Base-by-base conservation (phyloP, 2,888 invertebrate species). In the Acanthococcus lagerstroemiae region DNA sequence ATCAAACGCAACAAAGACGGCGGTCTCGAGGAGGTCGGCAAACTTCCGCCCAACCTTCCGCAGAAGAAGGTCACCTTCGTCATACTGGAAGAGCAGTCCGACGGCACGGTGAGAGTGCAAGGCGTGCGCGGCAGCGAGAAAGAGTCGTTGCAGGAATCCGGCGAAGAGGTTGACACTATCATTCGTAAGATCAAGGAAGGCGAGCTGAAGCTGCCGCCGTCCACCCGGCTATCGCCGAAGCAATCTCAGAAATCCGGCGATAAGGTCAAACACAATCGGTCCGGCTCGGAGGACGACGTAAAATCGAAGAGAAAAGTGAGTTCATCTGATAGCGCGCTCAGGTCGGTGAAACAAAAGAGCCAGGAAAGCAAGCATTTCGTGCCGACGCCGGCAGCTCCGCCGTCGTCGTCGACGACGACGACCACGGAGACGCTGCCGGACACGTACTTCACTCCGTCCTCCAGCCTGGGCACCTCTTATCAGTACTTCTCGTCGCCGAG, bases 21-120 rank as follows among this genome's bases (percentile, higher is more conserved):
- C 1, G 84, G 83, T 71, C 76, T 88, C 0, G 87, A 89, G 72
- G 84, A 85, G 72, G 80, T 87, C 1, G 79, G 80, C 0, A 83
- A 83, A 65, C 55, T 72, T 0, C 81, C 81, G 26, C 79, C 81
- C 55, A 81, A 77, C 70, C 74, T 85, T 25, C 82, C 84, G 22
- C 83, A 84, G 70, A 90, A 90, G 76, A 89, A 90, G 74, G 89
- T 90, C 0, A 90, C 90, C 0, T 90, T 90, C 72, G 90, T 91
- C 0, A 85, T 90, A 52, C 77, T 91, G 12, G 90, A 90, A 75
- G 90, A 91, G 74, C 90, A 90, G 74, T 82, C 86, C 4, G 90
- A 90, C 72, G 90, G 90, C 5, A 86, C 87, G 24, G 87, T 87
- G 70, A 90, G 90, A 76, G 89, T 90, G 0, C 88, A 90, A 74